These are phyloP conservation scores for Chaenocephalus aceratus DNA, from an alignment of 2,113 vertebrate genomes.

Conservation along the genomic window DNA sequence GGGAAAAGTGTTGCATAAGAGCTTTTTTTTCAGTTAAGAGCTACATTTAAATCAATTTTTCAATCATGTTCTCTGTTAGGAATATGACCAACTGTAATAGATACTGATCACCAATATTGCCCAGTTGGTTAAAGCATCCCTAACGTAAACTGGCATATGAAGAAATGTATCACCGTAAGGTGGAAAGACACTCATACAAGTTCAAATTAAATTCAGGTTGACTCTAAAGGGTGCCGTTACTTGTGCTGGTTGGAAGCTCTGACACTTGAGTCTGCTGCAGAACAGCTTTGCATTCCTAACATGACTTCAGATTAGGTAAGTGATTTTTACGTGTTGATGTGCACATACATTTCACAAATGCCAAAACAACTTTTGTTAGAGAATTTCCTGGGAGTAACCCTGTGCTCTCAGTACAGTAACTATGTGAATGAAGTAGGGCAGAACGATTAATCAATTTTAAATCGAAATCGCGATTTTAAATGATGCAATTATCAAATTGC, in stretches of 20 bases:
- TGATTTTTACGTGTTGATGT: background rate
- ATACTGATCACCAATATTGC: background rate
- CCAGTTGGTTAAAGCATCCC: background rate
- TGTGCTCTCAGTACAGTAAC: background rate
- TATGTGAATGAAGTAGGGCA: background rate
- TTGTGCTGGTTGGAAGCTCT: background rate
- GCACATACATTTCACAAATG: background rate
- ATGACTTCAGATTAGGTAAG: conserved; percentile 13
- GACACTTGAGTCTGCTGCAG: background rate
- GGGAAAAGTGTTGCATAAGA: too few species aligned
- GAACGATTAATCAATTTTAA: too few species aligned
- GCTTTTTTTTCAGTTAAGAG: too few species aligned
- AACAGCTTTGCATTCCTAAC: conserved; percentile 8
- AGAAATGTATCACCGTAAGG: background rate
- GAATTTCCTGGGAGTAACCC: background rate
- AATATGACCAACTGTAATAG: background rate
- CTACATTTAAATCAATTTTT: background rate
- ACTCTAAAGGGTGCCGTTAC: background rate
- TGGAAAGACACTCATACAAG: background rate
- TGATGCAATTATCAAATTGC: too few species aligned
- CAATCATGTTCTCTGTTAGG: background rate
- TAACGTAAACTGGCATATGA: background rate
- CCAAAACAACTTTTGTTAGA: too few species aligned
- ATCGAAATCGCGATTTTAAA: too few species aligned
- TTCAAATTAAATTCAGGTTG: background rate